phyloP scores from a whole-genome alignment of 2,113 vertebrate species.

The Corvus moneduloides region DNA sequence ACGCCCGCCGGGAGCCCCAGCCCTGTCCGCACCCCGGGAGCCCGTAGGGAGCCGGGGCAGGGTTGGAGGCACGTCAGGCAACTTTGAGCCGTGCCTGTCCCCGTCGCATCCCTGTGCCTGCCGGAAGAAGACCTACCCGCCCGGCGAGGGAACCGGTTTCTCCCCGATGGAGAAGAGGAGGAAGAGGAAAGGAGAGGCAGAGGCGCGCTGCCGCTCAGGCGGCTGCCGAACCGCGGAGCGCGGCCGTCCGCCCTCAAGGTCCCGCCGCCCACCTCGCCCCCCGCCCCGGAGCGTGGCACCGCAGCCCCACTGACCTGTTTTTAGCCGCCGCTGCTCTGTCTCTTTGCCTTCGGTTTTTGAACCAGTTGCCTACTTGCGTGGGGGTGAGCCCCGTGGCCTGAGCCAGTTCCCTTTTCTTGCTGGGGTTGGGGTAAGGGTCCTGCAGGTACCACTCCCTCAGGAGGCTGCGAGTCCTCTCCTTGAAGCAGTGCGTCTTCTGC shows the following conservation, averaged over 20 bases:
- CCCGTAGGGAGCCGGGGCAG: neutral
- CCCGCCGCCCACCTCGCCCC: neutral
- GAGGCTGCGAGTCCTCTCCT: conserved; percentile 98
- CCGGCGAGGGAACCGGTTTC: neutral
- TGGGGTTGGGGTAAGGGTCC: conserved; percentile 99
- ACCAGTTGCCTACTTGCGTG: conserved; percentile 99
- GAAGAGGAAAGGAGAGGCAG: neutral
- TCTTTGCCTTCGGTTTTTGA: conserved; percentile 99
- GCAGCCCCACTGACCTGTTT: conserved; percentile 89
- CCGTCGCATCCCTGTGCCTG: neutral
- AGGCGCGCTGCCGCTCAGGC: neutral
- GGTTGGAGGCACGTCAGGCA: neutral
- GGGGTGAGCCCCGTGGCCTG: conserved; percentile 99
- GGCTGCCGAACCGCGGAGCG: neutral
- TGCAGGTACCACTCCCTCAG: conserved; percentile 99
- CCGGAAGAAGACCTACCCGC: neutral
- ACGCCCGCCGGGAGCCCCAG: neutral
- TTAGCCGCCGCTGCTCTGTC: conserved; percentile 98
- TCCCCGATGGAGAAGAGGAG: neutral
- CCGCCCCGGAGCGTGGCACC: neutral
- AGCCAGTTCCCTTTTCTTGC: conserved; percentile 99
- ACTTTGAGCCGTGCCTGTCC: neutral
- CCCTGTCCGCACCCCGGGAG: neutral
- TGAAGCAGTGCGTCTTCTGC: conserved; percentile 99
- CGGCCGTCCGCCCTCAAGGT: neutral